Evolutionary conservation across 2,797 vertebrate genomes (phyloP), one percentile per base, ranked within the genome.

Genomic region (Sebastiscus tertius): DNA sequence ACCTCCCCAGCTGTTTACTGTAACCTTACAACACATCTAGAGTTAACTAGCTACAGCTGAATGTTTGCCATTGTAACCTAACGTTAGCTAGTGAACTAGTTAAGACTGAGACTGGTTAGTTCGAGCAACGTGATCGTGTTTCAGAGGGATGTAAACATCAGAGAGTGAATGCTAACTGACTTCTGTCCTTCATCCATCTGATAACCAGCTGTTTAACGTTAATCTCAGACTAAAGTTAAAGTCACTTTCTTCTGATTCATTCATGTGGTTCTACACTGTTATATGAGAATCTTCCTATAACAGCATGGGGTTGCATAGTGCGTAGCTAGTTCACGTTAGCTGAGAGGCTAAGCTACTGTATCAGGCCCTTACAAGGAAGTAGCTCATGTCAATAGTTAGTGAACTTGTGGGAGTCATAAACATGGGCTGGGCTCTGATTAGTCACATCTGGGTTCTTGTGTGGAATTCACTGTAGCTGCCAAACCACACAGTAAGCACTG

Each of bases 161-260:
- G 65, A 49, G 12, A 2, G 31, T 29, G 11, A 22, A 26, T 56
- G 54, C 66, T 10, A 49, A 49, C 88, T 87, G 86, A 52, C 74
- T 52, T 22, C 52, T 3, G 84, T 88, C 78, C 75, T 69, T 63
- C 70, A 67, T 70, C 54, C 63, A 77, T 49, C 29, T 11, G 61
- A 6, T 34, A 73, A 72, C 16, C 61, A 26, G 65, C 26, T 26
- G 34, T 46, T 26, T 22, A 18, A 46, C 18, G 0, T 22, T 7
- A 9, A 13, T 6, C 24, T 13, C n/a, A 1, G 2, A 8, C 4
- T 8, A 3, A 31, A 3, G 6, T 16, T 4, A n/a, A 7, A 22
- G 4, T 4, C 1, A 1, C 5, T 0, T 49, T 20, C 3, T 1
- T 29, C 34, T 42, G 6, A 31, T 7, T 72, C 8, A 6, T 11